A percentile compares a stretch with the other conserved stretches of the same genome.
Conservation (phyloP, 2,113 vertebrate genomes). For the Plectropomus leopardus region DNA sequence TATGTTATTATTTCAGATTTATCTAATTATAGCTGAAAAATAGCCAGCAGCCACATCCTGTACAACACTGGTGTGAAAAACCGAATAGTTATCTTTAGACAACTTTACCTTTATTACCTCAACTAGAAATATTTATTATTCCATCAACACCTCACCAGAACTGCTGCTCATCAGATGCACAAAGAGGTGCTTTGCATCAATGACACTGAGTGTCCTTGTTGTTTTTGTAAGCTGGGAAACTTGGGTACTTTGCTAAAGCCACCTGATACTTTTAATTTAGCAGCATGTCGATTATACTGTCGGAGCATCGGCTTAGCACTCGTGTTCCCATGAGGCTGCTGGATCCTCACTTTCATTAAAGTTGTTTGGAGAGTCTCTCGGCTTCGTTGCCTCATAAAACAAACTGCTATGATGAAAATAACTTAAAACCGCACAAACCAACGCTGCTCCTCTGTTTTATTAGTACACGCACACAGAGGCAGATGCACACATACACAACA, state of each 20-base stretch:
- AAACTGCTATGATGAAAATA: slow-evolving; percentile 78
- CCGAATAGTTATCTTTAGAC: slow-evolving; percentile 15
- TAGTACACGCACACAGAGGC: slow-evolving; percentile 55
- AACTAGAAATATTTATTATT: slow-evolving; percentile 35
- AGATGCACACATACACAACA: slow-evolving; percentile 55
- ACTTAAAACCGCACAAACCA: slow-evolving; percentile 64
- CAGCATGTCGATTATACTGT: slow-evolving; percentile 50
- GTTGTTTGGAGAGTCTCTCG: slow-evolving; percentile 74
- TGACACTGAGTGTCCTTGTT: slow-evolving; percentile 34
- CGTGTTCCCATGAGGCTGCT: slow-evolving; percentile 62
- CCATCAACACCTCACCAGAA: slow-evolving; percentile 9
- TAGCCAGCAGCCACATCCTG: slow-evolving; percentile 20
- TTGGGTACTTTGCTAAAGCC: slow-evolving; percentile 65
- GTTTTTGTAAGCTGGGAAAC: slow-evolving; percentile 33
- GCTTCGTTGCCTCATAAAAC: slow-evolving; percentile 72
- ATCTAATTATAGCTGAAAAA: slow-evolving; percentile 34
- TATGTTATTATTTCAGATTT: slow-evolving; percentile 28
- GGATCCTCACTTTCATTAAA: slow-evolving; percentile 77
- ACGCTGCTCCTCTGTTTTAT: slow-evolving; percentile 61
- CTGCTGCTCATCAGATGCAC: not conserved
- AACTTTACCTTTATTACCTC: slow-evolving; percentile 16
- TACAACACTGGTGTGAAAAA: slow-evolving; percentile 16
- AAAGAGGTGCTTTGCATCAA: slow-evolving; percentile 28
- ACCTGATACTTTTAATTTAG: slow-evolving; percentile 66
- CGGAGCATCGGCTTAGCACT: slow-evolving; percentile 45